phyloP scores from a whole-genome alignment of 2,888 invertebrate species.

The Phyllotreta cruciferae region DNA sequence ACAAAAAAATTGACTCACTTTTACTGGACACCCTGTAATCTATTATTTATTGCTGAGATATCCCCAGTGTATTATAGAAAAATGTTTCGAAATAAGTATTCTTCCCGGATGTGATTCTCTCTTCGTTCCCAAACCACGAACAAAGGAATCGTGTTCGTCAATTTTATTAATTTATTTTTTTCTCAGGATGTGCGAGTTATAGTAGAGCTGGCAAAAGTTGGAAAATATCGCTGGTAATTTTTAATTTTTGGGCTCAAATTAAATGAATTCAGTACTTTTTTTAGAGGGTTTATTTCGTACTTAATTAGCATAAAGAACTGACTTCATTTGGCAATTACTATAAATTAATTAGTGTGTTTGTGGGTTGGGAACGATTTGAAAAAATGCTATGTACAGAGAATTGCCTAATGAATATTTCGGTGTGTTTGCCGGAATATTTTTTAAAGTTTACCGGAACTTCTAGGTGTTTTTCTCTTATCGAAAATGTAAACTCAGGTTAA shows the following conservation, averaged over 20 bases:
- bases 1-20: constrained; percentile 3
- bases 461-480: too few relatives aligned
- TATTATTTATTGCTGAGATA: constrained; percentile 33
- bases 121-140: constrained; percentile 35
- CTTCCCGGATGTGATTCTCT: constrained; percentile 22
- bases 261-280: constrained; percentile 13
- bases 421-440: too few relatives aligned
- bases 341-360: constrained; percentile 1
- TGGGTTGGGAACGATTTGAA: constrained; percentile 12
- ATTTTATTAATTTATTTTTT: neutral
- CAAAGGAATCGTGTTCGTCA: neutral
- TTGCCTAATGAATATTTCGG: too few relatives aligned
- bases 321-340: constrained; percentile 18
- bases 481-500: too few relatives aligned
- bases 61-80: constrained; percentile 47
- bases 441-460: too few relatives aligned
- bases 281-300: neutral
- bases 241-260: constrained; percentile 18
- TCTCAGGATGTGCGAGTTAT: too few relatives aligned
- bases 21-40: constrained; percentile 15
- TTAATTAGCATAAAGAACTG: neutral
- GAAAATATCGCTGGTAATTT: constrained; percentile 1
- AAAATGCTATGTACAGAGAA: too few relatives aligned
- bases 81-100: constrained; percentile 43
- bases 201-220: constrained; percentile 19